Percentiles rank a stretch among this genome's conserved stretches.
phyloP scores from a whole-genome alignment of 2,113 vertebrate species.

The Dipodomys merriami region DNA sequence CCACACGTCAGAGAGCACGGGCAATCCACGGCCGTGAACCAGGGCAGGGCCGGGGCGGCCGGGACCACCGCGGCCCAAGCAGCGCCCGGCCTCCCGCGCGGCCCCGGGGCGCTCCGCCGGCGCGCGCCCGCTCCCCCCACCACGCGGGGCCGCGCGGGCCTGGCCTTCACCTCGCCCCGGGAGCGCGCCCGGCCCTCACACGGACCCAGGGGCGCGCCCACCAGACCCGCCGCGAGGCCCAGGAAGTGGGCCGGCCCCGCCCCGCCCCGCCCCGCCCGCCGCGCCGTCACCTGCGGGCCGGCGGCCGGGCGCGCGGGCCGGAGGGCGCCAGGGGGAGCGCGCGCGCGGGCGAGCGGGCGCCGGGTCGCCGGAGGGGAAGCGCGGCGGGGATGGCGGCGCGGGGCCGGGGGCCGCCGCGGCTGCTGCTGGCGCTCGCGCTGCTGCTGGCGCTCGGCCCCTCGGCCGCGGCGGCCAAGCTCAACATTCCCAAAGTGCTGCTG shows the following conservation, averaged over 20 bases:
- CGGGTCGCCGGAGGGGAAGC: slow-evolving; percentile 17
- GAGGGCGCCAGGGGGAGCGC: slow-evolving; percentile 7
- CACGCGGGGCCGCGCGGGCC: too few species aligned
- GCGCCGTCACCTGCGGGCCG: slow-evolving; percentile 69
- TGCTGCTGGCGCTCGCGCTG: background rate
- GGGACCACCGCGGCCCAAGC: too few species aligned
- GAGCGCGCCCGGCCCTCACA: background rate
- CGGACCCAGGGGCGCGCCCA: background rate
- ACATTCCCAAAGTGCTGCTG: slow-evolving; percentile 94
- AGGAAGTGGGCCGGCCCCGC: background rate
- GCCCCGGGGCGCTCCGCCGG: background rate
- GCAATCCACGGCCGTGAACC: too few species aligned
- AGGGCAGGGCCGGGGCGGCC: too few species aligned
- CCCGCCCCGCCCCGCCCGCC: slow-evolving; percentile 53
- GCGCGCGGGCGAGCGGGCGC: slow-evolving; percentile 5
- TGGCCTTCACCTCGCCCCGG: too few species aligned
- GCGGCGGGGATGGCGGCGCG: slow-evolving; percentile 71
- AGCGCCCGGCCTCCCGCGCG: accelerated
- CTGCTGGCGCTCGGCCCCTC: background rate
- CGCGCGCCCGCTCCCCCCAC: background rate
- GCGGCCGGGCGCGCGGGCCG: background rate
- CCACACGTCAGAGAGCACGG: too few species aligned
- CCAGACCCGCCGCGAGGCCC: background rate
- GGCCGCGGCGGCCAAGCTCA: slow-evolving; percentile 89
- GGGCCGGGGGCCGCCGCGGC: background rate